Percentiles rank a stretch among this genome's conserved stretches.
phyloP scores from a whole-genome alignment of 2,113 vertebrate genomes.

The Erpornis zantholeuca region DNA sequence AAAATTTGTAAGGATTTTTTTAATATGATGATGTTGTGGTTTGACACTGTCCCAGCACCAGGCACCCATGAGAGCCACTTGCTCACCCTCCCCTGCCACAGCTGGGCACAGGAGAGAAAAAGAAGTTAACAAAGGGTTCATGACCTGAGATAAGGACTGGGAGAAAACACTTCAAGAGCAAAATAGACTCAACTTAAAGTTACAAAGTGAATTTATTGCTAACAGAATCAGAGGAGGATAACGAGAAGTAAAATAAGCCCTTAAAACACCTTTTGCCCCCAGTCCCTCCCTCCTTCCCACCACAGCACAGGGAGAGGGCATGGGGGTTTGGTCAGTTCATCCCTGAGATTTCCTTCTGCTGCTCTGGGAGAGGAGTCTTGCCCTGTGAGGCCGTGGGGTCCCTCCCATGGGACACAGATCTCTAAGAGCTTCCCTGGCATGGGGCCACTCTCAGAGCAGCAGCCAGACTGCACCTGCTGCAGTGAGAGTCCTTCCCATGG shows the following conservation, averaged over 20 bases:
- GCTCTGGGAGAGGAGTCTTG: neutral
- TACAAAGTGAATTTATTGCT: neutral
- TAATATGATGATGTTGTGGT: neutral
- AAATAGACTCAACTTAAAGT: neutral
- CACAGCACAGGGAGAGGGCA: too few relatives aligned
- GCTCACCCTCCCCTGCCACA: neutral
- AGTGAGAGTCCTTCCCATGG: too few relatives aligned
- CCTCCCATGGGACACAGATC: neutral
- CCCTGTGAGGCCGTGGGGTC: neutral
- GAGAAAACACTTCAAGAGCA: neutral
- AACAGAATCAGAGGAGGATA: neutral
- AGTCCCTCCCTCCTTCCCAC: neutral
- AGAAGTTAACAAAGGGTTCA: neutral
- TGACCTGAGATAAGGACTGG: neutral
- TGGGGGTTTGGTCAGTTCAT: too few relatives aligned
- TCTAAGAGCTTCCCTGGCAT: fast-evolving
- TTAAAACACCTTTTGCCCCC: neutral
- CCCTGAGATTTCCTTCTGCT: neutral
- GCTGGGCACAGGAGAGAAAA: neutral
- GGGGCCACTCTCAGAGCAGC: neutral
- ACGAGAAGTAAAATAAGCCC: neutral
- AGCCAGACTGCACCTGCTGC: too few relatives aligned
- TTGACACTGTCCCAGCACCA: neutral
- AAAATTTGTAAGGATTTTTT: neutral
- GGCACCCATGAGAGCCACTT: neutral